These are phyloP conservation scores for Yponomeuta sedellus DNA, from an alignment of 2,888 invertebrate species.

Conservation along the genomic window DNA sequence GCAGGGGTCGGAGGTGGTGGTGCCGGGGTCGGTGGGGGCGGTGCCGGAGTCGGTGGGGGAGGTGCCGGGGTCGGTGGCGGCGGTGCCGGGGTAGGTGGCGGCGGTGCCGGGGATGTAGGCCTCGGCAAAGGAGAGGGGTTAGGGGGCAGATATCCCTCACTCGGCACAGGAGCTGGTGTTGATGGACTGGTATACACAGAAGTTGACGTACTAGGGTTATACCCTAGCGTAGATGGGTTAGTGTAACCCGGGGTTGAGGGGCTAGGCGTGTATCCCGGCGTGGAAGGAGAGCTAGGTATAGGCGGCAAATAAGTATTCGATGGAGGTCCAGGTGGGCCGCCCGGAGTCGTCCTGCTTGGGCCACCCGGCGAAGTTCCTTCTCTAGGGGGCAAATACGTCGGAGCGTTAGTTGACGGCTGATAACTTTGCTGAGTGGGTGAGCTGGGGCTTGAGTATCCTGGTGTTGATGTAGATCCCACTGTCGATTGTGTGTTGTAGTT, in stretches of 20 bases:
- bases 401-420: slow-evolving; percentile 47
- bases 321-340: slow-evolving; percentile 23
- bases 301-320: slow-evolving; percentile 33
- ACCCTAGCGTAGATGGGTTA: background rate
- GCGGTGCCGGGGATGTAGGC: background rate
- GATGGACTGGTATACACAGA: slow-evolving; percentile 3
- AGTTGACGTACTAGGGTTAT: background rate
- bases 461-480: slow-evolving; percentile 12
- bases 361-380: slow-evolving; percentile 27
- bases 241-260: background rate
- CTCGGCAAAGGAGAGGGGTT: slow-evolving; percentile 19
- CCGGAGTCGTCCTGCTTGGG: slow-evolving; percentile 24
- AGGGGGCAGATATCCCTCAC: slow-evolving; percentile 41
- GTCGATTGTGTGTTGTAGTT: slow-evolving; percentile 14
- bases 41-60: background rate
- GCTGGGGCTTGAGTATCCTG: slow-evolving; percentile 11
- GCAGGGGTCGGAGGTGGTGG: slow-evolving; percentile 4
- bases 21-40: background rate
- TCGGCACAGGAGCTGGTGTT: slow-evolving; percentile 11
- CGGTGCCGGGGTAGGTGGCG: background rate
- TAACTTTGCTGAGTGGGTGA: slow-evolving; percentile 14
- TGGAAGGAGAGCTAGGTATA: slow-evolving; percentile 18
- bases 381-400: slow-evolving; percentile 54
- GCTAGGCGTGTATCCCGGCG: slow-evolving; percentile 8
- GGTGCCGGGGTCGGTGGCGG: background rate